Evolutionary conservation across 2,113 vertebrate genomes (phyloP), one percentile per base, ranked within the genome.

Genomic region (Tupaia tana): DNA sequence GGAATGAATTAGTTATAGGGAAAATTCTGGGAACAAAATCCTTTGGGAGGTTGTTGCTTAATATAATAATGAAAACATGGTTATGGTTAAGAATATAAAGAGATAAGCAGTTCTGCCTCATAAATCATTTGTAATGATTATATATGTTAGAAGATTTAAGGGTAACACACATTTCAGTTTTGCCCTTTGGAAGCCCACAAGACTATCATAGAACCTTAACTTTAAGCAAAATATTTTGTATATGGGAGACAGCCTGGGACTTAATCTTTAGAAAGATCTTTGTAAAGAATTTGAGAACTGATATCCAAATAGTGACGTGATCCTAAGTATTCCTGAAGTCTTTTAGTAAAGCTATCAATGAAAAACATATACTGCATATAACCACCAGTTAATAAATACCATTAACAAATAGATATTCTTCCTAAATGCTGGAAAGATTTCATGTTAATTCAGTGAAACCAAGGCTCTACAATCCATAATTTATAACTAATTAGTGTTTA

Each of bases 401-500:
- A 97, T 93, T 93, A 97, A 96, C 16, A 67, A 74, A 89, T 81
- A 11, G 74, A 96, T 95, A 75, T 95, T 98, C 97, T 96, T 96
- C 82, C 93, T 96, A 94, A 97, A 97, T 93, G 86, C 56, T 66
- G 27, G 77, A 86, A 95, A 59, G 92, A 97, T 96, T 96, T 97
- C 90, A 96, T 97, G 78, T 92, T 97, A 98, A 98, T 93, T 97
- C 93, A 96, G 96, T 93, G 96, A 98, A 98, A 97, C 43, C 66
- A 86, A 96, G 96, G 95, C 89, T 95, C 71, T 95, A 74, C 94
- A 97, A 98, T 97, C 95, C 97, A 97, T 96, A 96, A 96, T 96
- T 96, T 97, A 98, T 90, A 98, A 83, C 93, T 98, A 97, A 98
- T 98, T 98, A 98, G 92, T 61, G 54, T 83, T 96, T 98, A 98